Percentiles rank a stretch among this genome's conserved stretches.
Conservation (phyloP, 2,888 invertebrate genomes). For the Hypena proboscidalis region DNA sequence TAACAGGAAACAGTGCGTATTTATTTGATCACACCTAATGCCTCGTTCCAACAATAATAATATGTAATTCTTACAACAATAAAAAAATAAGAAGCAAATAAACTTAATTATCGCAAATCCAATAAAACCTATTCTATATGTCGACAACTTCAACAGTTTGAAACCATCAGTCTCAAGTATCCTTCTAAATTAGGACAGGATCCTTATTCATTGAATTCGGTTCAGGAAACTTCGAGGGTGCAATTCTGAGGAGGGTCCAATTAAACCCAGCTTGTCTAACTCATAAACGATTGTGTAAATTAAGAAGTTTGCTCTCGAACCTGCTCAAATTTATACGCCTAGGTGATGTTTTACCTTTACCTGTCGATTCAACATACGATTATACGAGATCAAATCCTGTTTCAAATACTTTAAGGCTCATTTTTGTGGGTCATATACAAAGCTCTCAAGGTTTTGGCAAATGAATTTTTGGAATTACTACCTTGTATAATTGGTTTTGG, state of each 20-base stretch:
- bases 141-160: no score
- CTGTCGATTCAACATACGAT: not conserved
- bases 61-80: no score
- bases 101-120: no score
- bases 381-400: not conserved
- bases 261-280: conserved; percentile 24
- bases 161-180: conserved; percentile 10
- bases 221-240: conserved; percentile 12
- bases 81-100: no score
- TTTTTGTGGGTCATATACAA: not conserved
- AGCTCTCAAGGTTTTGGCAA: not conserved
- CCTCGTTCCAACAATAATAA: no score
- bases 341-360: conserved; percentile 5
- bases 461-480: conserved; percentile 1
- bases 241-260: conserved; percentile 28
- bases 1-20: no score
- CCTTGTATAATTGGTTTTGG: not conserved
- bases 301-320: conserved; percentile 26
- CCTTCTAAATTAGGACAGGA: conserved; percentile 10
- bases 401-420: not conserved
- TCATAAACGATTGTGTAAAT: conserved; percentile 35
- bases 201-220: conserved; percentile 8
- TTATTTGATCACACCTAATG: no score
- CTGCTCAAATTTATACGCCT: conserved; percentile 19
- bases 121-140: no score